phyloP scores from a whole-genome alignment of 1,140 invertebrate species.

The Elymnias hypermnestra region DNA sequence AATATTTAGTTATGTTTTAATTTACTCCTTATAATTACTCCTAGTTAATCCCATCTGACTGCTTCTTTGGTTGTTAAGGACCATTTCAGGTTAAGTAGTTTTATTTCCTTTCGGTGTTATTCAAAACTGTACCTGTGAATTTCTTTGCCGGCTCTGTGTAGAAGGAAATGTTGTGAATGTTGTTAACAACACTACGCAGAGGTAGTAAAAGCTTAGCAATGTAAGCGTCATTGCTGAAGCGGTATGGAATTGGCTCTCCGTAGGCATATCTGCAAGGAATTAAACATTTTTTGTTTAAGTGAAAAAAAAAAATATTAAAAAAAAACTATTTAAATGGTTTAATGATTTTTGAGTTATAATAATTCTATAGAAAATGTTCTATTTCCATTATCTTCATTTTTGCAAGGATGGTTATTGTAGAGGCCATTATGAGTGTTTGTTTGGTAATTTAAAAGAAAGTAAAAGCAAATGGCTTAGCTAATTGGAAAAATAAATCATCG shows the following conservation, averaged over 20 bases:
- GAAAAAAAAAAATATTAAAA: background rate
- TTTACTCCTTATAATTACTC: too few species aligned
- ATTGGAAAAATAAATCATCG: conserved; percentile 36
- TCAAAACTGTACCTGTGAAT: conserved; percentile 74
- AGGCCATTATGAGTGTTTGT: too few species aligned
- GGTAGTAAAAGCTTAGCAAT: conserved; percentile 79
- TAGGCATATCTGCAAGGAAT: conserved; percentile 47
- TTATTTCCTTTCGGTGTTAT: background rate
- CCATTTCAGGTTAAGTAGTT: background rate
- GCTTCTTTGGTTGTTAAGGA: too few species aligned
- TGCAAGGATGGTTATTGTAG: too few species aligned
- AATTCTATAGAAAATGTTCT: too few species aligned
- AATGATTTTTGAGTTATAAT: too few species aligned
- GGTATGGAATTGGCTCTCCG: conserved; percentile 66
- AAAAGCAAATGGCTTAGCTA: too few species aligned
- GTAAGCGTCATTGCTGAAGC: conserved; percentile 80
- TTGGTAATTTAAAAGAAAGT: too few species aligned
- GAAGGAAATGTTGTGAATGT: conserved; percentile 78
- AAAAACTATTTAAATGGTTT: too few species aligned
- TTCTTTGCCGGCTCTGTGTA: conserved; percentile 80
- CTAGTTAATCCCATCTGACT: too few species aligned
- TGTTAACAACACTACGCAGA: conserved; percentile 75
- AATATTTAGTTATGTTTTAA: too few species aligned
- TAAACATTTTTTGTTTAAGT: background rate
- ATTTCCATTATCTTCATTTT: too few species aligned